These are phyloP conservation scores for Rynchops niger DNA, from an alignment of 2,113 vertebrate species.

Conservation along the genomic window DNA sequence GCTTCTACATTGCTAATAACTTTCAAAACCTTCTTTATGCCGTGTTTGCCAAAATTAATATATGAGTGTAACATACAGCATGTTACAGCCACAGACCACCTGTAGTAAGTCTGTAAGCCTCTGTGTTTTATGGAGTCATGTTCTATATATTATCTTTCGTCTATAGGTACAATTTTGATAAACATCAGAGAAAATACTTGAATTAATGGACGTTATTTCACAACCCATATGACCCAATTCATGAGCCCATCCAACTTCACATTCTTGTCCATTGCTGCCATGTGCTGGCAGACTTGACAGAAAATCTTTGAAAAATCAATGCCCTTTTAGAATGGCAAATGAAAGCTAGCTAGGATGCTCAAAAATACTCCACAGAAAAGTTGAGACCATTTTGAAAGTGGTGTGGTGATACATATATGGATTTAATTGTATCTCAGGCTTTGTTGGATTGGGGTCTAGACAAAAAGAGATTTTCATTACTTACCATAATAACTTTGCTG, in stretches of 20 bases:
- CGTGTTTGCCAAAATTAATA: background rate
- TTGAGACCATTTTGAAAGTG: background rate
- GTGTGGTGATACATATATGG: background rate
- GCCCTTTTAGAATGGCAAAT: background rate
- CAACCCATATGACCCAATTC: background rate
- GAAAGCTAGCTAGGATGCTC: background rate
- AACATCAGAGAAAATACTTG: background rate
- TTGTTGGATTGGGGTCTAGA: background rate
- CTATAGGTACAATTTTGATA: background rate
- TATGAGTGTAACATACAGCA: background rate
- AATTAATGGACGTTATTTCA: background rate
- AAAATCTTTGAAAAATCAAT: background rate
- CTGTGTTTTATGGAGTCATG: background rate
- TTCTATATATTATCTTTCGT: background rate
- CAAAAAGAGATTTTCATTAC: slow-evolving; percentile 25
- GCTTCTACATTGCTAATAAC: background rate
- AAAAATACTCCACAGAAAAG: background rate
- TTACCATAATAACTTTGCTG: background rate
- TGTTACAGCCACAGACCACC: background rate
- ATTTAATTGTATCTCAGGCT: background rate
- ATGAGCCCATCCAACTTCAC: background rate
- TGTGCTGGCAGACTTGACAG: background rate
- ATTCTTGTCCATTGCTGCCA: background rate
- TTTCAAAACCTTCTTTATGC: background rate
- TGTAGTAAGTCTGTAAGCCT: background rate